A percentile compares a stretch with the other conserved stretches of the same genome.
These are phyloP conservation scores for Ochotona curzoniae DNA, from an alignment of 2,113 vertebrate genomes.

Conservation along the genomic window DNA sequence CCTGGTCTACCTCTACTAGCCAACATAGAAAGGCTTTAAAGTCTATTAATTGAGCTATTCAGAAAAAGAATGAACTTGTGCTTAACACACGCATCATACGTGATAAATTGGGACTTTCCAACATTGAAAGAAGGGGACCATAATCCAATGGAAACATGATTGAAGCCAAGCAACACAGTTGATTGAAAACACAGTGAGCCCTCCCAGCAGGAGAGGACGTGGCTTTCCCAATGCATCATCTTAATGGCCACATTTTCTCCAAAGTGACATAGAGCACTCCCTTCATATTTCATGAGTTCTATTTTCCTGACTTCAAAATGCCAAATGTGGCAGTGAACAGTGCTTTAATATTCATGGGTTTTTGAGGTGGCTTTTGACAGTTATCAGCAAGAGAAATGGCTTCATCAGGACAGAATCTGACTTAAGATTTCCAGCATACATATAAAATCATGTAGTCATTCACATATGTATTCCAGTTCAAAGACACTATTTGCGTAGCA, in stretches of 20 bases:
- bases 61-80: constrained; percentile 55
- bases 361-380: constrained; percentile 84
- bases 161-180: constrained; percentile 79
- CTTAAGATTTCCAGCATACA: constrained; percentile 79
- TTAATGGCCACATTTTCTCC: constrained; percentile 88
- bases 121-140: constrained; percentile 44
- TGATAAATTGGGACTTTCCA: constrained; percentile 68
- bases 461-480: constrained; percentile 64
- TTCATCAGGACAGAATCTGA: constrained; percentile 85
- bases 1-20: background rate
- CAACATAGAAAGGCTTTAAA: background rate
- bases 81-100: constrained; percentile 59
- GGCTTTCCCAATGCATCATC: constrained; percentile 86
- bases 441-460: constrained; percentile 68
- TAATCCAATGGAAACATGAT: constrained; percentile 78
- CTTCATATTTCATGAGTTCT: constrained; percentile 91
- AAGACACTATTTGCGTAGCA: constrained; percentile 48
- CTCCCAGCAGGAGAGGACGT: constrained; percentile 84
- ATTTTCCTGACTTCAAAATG: constrained; percentile 88
- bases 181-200: constrained; percentile 82
- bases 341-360: constrained; percentile 89
- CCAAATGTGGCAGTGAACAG: constrained; percentile 86
- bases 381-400: constrained; percentile 88
- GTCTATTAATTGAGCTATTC: constrained; percentile 39
- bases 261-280: constrained; percentile 81